Evolutionary conservation across 2,888 invertebrate genomes (phyloP).

Genomic region (Hybos culiciformis): DNA sequence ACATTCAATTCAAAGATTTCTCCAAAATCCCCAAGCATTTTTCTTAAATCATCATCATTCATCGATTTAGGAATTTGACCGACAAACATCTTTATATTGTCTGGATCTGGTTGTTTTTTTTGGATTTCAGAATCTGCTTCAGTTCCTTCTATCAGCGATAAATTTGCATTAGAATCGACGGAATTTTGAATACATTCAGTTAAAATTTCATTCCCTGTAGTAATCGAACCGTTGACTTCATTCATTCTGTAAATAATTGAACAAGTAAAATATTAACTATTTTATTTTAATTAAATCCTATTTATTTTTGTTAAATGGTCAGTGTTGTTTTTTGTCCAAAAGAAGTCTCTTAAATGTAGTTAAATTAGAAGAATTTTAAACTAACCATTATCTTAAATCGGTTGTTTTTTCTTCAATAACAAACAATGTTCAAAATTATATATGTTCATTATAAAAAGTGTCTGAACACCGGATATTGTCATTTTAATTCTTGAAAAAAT

Average conservation of each 20-base stretch:
- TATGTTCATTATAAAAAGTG: too few species aligned
- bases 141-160: background rate
- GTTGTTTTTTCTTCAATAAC: too few species aligned
- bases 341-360: too few species aligned
- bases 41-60: slow-evolving; percentile 88
- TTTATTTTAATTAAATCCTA: too few species aligned
- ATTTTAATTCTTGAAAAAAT: too few species aligned
- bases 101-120: slow-evolving; percentile 81
- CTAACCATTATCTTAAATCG: too few species aligned
- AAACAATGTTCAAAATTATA: too few species aligned
- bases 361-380: too few species aligned
- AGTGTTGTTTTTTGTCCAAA: too few species aligned
- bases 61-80: slow-evolving; percentile 92
- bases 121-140: slow-evolving; percentile 18
- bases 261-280: too few species aligned
- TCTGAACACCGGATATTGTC: too few species aligned
- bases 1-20: slow-evolving; percentile 95
- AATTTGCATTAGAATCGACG: background rate
- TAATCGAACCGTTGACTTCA: background rate
- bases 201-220: background rate
- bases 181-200: background rate
- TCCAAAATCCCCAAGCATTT: slow-evolving; percentile 93
- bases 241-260: background rate
- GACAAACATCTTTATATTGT: slow-evolving; percentile 98
- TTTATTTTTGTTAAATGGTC: too few species aligned